These are phyloP conservation scores for Noctua fimbriata DNA, from an alignment of 2,888 invertebrate species.

Conservation along the genomic window DNA sequence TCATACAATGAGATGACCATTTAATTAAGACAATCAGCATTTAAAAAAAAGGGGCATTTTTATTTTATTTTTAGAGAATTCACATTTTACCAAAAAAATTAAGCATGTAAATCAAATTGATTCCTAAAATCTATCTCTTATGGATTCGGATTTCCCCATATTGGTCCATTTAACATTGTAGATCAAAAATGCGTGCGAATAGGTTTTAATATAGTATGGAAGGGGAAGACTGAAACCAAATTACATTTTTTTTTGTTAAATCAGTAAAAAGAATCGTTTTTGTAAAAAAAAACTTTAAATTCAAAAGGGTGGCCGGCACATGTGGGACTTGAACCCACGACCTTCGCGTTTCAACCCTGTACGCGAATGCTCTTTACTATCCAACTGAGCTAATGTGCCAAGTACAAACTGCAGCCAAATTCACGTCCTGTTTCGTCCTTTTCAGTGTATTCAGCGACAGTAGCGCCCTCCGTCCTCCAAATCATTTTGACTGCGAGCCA, in stretches of 20 bases:
- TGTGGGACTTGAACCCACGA: conserved; percentile 52
- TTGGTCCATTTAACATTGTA: neutral
- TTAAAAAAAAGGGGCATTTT: too few species aligned
- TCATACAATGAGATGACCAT: too few species aligned
- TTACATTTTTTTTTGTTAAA: neutral
- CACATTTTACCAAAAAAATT: too few species aligned
- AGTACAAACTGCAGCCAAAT: conserved; percentile 9
- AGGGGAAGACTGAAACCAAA: neutral
- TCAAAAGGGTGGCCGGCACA: conserved; percentile 33
- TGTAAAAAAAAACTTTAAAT: neutral
- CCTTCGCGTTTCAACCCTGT: conserved; percentile 45
- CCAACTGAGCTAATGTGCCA: conserved; percentile 53
- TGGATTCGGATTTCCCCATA: neutral
- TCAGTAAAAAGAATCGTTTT: neutral
- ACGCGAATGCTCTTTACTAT: conserved; percentile 45
- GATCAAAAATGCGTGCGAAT: neutral
- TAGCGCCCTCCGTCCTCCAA: conserved; percentile 19
- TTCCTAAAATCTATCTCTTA: too few species aligned
- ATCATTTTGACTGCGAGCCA: conserved; percentile 3
- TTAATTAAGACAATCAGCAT: too few species aligned
- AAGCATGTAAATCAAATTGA: too few species aligned
- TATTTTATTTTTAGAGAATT: too few species aligned
- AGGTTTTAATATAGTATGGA: neutral
- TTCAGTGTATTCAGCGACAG: conserved; percentile 11
- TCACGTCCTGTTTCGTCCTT: neutral